Evolutionary conservation across 2,888 invertebrate genomes (phyloP).

Genomic region (Sipha maydis): DNA sequence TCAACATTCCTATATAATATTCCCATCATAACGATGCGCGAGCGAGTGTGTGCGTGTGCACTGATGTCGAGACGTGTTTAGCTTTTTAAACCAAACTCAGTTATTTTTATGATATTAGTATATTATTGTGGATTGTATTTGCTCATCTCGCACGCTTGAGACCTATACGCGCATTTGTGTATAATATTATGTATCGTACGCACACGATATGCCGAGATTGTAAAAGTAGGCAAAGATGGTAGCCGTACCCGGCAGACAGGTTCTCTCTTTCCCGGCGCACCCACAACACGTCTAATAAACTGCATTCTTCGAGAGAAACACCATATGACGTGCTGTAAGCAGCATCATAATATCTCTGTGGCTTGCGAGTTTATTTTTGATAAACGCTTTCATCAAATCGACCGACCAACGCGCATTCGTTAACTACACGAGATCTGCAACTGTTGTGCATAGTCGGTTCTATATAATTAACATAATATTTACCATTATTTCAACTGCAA

Average conservation of each 20-base stretch:
- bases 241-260: slow-evolving; percentile 41
- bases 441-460: too few relatives aligned
- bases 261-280: slow-evolving; percentile 58
- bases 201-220: slow-evolving; percentile 38
- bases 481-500: too few relatives aligned
- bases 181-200: slow-evolving; percentile 2
- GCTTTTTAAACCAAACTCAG: too few relatives aligned
- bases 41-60: too few relatives aligned
- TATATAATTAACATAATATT: too few relatives aligned
- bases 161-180: neutral
- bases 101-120: too few relatives aligned
- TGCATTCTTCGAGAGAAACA: slow-evolving; percentile 58
- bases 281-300: slow-evolving; percentile 57
- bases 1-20: neutral
- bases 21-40: too few relatives aligned
- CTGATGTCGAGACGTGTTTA: too few relatives aligned
- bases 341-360: slow-evolving; percentile 17
- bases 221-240: slow-evolving; percentile 56
- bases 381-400: slow-evolving; percentile 31
- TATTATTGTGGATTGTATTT: neutral
- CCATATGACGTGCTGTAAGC: neutral
- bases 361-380: slow-evolving; percentile 36
- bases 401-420: slow-evolving; percentile 1
- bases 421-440: neutral
- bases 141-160: slow-evolving; percentile 4